phyloP scores from a whole-genome alignment of 2,888 invertebrate genomes.

The Zhuqinia jingwanae region DNA sequence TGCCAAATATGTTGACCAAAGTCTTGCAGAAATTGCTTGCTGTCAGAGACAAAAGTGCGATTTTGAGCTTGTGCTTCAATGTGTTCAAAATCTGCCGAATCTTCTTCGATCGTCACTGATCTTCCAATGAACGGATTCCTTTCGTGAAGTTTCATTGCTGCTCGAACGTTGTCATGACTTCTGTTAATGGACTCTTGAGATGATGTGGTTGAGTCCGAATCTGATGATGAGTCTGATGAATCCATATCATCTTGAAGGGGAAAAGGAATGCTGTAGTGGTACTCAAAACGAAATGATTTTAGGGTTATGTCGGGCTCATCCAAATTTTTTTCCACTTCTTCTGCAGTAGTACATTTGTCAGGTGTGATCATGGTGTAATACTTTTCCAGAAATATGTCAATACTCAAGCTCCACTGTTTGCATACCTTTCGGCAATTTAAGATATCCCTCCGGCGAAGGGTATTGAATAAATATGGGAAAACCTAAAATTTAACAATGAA shows the following conservation, averaged over 20 bases:
- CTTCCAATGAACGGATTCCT: conserved; percentile 10
- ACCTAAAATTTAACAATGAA: background rate
- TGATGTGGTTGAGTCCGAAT: background rate
- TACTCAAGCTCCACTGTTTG: background rate
- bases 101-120: conserved; percentile 6
- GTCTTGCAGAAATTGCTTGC: background rate
- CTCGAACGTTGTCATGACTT: background rate
- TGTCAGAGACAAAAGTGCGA: background rate
- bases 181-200: background rate
- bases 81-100: background rate
- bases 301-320: background rate
- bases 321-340: background rate
- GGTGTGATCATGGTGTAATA: conserved; percentile 3
- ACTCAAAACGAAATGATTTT: conserved; percentile 19
- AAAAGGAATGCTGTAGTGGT: conserved; percentile 7
- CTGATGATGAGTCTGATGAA: background rate
- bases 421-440: background rate
- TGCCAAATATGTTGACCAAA: conserved; percentile 2
- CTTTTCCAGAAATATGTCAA: background rate
- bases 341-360: background rate
- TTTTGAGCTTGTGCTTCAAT: background rate
- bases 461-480: background rate
- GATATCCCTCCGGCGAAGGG: background rate
- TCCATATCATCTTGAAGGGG: background rate
- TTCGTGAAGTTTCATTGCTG: background rate